phyloP scores from a whole-genome alignment of 2,888 invertebrate species.

The Sthenelais limicola region DNA sequence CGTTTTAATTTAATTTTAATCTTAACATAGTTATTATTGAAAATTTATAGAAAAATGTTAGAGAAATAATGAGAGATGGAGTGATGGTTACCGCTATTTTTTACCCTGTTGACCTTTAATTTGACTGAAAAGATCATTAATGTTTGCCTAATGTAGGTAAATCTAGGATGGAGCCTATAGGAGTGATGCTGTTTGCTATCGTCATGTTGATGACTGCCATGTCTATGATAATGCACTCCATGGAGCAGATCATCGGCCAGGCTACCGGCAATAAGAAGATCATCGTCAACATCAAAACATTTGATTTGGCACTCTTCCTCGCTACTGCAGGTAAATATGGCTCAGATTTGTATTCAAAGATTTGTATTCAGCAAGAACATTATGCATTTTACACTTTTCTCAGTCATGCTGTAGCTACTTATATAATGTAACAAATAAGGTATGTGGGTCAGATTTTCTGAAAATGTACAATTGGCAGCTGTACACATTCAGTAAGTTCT shows the following conservation, averaged over 20 bases:
- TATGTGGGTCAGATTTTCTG: too few relatives aligned
- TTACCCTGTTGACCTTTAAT: too few relatives aligned
- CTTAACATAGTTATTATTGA: too few relatives aligned
- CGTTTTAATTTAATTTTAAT: too few relatives aligned
- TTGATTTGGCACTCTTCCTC: constrained; percentile 8
- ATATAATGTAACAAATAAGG: background rate
- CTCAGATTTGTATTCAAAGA: too few relatives aligned
- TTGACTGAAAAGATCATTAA: too few relatives aligned
- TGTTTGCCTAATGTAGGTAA: too few relatives aligned
- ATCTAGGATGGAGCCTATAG: constrained; percentile 23
- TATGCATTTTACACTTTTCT: background rate
- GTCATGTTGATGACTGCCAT: constrained; percentile 23
- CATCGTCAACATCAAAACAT: background rate
- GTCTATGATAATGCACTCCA: background rate
- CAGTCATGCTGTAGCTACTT: background rate
- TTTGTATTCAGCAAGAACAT: background rate
- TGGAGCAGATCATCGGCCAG: background rate
- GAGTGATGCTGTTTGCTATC: constrained; percentile 21
- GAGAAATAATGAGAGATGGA: too few relatives aligned
- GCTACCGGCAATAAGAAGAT: background rate
- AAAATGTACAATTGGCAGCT: too few relatives aligned
- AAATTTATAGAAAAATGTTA: too few relatives aligned
- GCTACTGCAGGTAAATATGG: constrained; percentile 13
- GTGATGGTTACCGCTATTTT: too few relatives aligned
- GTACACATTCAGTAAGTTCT: too few relatives aligned